Percentiles rank a stretch among this genome's conserved stretches.
These are phyloP conservation scores for Chymomyza procnemis DNA, from an alignment of 2,888 invertebrate species.

Conservation along the genomic window DNA sequence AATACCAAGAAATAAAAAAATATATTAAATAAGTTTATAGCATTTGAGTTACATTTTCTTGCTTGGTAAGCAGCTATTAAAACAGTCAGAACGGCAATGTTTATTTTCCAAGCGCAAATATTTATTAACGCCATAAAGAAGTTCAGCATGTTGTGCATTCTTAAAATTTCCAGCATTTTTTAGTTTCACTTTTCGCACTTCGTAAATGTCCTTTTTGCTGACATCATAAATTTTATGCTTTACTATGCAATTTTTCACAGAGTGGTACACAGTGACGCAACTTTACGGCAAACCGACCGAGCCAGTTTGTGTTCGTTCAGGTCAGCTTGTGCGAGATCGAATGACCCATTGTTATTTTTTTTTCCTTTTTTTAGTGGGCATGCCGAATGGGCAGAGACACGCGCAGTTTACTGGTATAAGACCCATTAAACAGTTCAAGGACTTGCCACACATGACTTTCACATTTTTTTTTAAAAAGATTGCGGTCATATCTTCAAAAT, in stretches of 20 bases:
- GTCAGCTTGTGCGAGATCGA: not conserved
- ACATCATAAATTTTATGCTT: conserved; percentile 31
- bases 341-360: conserved; percentile 35
- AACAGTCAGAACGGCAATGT: too few relatives aligned
- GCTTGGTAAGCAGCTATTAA: not conserved
- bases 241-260: conserved; percentile 46
- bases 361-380: conserved; percentile 6
- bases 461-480: conserved; percentile 35
- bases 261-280: conserved; percentile 55
- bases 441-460: conserved; percentile 56
- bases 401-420: conserved; percentile 54
- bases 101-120: not conserved
- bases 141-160: not conserved
- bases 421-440: conserved; percentile 66
- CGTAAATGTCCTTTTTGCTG: conserved; percentile 24
- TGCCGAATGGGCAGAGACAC: conserved; percentile 35
- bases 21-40: too few relatives aligned
- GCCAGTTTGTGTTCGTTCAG: conserved; percentile 25
- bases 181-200: not conserved
- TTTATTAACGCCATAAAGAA: not conserved
- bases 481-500: conserved; percentile 45
- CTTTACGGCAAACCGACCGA: conserved; percentile 49
- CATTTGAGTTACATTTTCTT: not conserved
- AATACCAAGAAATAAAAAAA: too few relatives aligned
- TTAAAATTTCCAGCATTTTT: not conserved